Evolutionary conservation across 1,140 invertebrate species (phyloP), one percentile per base, ranked within the genome.

Genomic region (Drosophila lowei): DNA sequence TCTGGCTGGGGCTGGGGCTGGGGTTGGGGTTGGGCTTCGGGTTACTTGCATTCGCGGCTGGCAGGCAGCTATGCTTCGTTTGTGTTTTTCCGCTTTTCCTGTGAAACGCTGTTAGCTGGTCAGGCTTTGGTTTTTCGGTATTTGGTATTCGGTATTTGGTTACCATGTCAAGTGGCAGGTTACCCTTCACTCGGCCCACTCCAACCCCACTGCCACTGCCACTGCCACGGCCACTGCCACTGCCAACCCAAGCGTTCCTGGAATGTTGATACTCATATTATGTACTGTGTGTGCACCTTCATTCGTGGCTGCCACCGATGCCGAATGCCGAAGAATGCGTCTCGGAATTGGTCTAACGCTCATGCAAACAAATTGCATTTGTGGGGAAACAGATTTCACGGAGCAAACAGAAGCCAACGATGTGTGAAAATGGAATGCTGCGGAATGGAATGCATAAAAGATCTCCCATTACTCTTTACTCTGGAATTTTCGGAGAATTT

Each of bases 111-210:
- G 77, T 77, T 83, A 50, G 50, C 52, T 30, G 68, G 48, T 53
- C 59, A 68, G 77, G 21, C 78, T 61, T 63, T 81, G 78, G 70
- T 83, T 73, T 68, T 68, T 59, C 43, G 30, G 23, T 52, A 70
- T 70, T 72, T 67, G 73, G 68, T 86, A 77, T 80, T 85, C 71
- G 81, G 68, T 86, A 77, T 81, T 85, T 75, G 81, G 81, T 86
- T 85, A 70, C 81, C 73, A 85, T 81, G 81, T 85, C 81, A 85
- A 86, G 80, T 84, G 66, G 62, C 75, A 72, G 55, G 61, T 64
- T 54, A 66, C 66, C 71, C 49, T 34, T n/a, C 41, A 44, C 15
- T 25, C 15, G 41, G 49, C 58, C 43, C 15, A 25, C 43, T 16
- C 15, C 2, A 23, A 63, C 28, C 49, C 2, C 43, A 61, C 72